Evolutionary conservation across 2,888 invertebrate species (phyloP).

Genomic region (Gastrophysa polygoni): DNA sequence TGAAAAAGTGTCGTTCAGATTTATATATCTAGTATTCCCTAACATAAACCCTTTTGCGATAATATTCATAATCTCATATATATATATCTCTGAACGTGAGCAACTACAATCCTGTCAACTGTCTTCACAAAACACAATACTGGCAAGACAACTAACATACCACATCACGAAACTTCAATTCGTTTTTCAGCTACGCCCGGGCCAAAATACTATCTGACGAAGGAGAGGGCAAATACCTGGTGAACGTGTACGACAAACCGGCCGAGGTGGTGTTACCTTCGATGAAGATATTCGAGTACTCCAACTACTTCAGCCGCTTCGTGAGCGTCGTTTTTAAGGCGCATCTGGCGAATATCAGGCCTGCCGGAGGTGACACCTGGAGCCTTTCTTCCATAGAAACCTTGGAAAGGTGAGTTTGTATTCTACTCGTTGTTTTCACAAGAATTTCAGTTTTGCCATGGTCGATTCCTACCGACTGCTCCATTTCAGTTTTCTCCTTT

Average conservation of each 20-base stretch:
- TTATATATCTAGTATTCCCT: too few relatives aligned
- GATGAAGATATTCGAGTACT: slow-evolving; percentile 34
- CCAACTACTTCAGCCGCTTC: slow-evolving; percentile 58
- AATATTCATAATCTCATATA: too few relatives aligned
- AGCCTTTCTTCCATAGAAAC: slow-evolving; percentile 66
- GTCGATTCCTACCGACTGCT: too few relatives aligned
- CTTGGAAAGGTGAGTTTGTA: slow-evolving; percentile 50
- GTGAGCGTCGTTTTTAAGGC: slow-evolving; percentile 69
- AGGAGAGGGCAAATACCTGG: slow-evolving; percentile 56
- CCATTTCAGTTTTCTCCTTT: too few relatives aligned
- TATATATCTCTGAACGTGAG: too few relatives aligned
- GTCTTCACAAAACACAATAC: too few relatives aligned
- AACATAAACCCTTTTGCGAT: too few relatives aligned
- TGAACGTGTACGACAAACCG: slow-evolving; percentile 73
- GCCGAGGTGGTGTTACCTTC: slow-evolving; percentile 56
- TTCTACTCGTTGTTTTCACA: not conserved
- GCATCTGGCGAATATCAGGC: slow-evolving; percentile 71
- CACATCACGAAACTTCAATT: not conserved
- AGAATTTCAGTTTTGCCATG: too few relatives aligned
- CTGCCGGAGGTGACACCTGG: slow-evolving; percentile 71
- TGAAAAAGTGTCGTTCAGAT: too few relatives aligned
- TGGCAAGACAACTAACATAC: too few relatives aligned
- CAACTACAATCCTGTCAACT: too few relatives aligned
- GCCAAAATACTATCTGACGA: slow-evolving; percentile 61
- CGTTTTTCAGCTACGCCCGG: slow-evolving; percentile 64